Conservation (phyloP, 1,140 invertebrate species). For the Polypedilum vanderplanki region DNA sequence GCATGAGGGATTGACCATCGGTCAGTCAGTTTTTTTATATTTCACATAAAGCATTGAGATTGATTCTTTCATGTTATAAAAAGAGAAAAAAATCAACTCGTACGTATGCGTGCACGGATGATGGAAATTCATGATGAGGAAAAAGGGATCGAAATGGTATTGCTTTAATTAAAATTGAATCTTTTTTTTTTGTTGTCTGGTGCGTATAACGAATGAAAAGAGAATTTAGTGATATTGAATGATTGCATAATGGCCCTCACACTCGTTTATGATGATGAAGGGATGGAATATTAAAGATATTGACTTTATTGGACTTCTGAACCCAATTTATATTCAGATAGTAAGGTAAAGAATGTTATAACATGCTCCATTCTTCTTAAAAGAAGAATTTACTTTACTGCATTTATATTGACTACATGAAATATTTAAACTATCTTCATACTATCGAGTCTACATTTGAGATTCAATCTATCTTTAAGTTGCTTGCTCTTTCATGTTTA, state of each 20-base stretch:
- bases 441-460: background rate
- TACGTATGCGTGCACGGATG: background rate
- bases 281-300: slow-evolving; percentile 9
- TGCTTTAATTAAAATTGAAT: slow-evolving; percentile 20
- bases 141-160: slow-evolving; percentile 6
- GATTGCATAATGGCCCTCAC: background rate
- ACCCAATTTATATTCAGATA: background rate
- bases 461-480: background rate
- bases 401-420: background rate
- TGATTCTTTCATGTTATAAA: background rate
- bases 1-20: background rate
- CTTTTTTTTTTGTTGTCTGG: background rate
- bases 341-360: no score
- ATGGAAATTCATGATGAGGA: slow-evolving; percentile 6
- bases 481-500: background rate
- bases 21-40: background rate
- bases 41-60: slow-evolving; percentile 8
- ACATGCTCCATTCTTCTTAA: no score
- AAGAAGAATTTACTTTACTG: background rate
- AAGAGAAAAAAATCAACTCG: background rate
- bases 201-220: no score
- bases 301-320: background rate
- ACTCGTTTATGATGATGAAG: background rate
- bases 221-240: background rate
- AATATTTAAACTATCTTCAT: background rate